phyloP scores from a whole-genome alignment of 2,797 vertebrate species.

The Pangasius mekongensis region DNA sequence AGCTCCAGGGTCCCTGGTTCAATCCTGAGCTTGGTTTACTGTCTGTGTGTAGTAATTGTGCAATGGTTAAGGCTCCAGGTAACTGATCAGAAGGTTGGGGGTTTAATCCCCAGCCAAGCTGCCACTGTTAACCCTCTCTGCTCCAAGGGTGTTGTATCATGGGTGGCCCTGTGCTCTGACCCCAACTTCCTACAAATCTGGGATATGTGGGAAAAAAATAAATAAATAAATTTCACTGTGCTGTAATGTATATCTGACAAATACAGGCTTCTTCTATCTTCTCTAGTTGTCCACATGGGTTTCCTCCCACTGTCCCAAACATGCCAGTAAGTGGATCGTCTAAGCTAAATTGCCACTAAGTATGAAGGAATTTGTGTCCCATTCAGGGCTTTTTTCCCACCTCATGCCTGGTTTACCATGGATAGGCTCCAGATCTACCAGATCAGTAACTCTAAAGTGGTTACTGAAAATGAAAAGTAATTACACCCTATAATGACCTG shows the following conservation, averaged over 20 bases:
- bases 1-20: not conserved
- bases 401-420: not conserved
- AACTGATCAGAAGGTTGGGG: not conserved
- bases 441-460: not conserved
- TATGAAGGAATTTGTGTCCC: not conserved
- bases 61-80: not conserved
- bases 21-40: not conserved
- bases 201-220: not conserved
- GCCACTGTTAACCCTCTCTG: not conserved
- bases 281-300: not conserved
- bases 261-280: not conserved
- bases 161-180: not conserved
- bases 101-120: not conserved
- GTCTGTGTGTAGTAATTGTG: not conserved
- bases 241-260: not conserved
- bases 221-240: not conserved
- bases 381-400: not conserved
- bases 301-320: not conserved
- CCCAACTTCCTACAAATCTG: no score
- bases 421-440: not conserved
- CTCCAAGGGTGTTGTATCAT: not conserved
- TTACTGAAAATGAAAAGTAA: not conserved
- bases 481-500: conserved; percentile 4
- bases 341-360: not conserved
- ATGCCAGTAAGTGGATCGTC: not conserved